Evolutionary conservation across 2,113 vertebrate genomes (phyloP).

Genomic region (Neogobius melanostomus): DNA sequence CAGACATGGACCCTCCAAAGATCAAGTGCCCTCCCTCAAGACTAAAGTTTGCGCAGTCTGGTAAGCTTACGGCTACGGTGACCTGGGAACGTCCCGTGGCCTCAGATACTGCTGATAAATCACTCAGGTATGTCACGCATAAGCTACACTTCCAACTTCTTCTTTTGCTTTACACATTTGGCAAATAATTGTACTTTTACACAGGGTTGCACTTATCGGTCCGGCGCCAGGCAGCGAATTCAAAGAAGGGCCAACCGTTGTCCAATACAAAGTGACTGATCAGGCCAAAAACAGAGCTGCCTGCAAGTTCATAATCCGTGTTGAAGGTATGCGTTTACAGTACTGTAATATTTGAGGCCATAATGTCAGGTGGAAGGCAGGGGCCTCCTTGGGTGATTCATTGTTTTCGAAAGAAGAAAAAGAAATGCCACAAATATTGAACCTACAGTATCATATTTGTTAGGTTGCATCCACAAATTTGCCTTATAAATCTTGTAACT

Average conservation of each 20-base stretch:
- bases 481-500: too few relatives aligned
- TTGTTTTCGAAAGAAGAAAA: too few relatives aligned
- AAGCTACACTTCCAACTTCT: neutral
- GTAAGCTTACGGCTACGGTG: constrained; percentile 84
- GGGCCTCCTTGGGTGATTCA: too few relatives aligned
- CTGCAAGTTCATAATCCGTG: constrained; percentile 92
- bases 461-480: too few relatives aligned
- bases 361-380: too few relatives aligned
- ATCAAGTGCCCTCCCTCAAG: constrained; percentile 90
- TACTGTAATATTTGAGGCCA: too few relatives aligned
- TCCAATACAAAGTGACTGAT: constrained; percentile 90
- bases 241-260: constrained; percentile 83
- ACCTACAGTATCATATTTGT: too few relatives aligned
- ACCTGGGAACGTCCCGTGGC: constrained; percentile 88
- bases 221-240: constrained; percentile 84
- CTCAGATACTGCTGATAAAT: constrained; percentile 87
- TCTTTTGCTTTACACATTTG: constrained; percentile 1
- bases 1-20: constrained; percentile 92
- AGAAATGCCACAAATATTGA: too few relatives aligned
- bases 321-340: constrained; percentile 76
- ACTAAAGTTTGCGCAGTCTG: constrained; percentile 88
- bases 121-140: constrained; percentile 79
- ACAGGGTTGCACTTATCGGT: constrained; percentile 84
- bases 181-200: constrained; percentile 19
- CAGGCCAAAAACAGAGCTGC: constrained; percentile 89